phyloP scores from a whole-genome alignment of 2,113 vertebrate species.

The Neolamprologus kungweensis region DNA sequence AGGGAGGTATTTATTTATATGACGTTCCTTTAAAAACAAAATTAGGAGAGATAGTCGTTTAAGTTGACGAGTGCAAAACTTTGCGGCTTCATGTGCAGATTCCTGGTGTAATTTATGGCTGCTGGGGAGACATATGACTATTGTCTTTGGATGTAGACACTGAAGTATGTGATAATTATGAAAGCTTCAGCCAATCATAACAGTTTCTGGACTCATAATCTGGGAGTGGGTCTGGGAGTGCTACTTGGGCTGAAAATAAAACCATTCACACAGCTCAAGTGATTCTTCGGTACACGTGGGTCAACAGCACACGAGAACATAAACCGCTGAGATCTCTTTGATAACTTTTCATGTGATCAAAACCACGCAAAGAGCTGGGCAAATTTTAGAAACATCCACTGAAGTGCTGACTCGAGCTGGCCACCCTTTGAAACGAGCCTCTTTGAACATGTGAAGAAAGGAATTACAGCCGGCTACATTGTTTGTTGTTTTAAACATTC shows the following conservation, averaged over 20 bases:
- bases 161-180: conserved; percentile 39
- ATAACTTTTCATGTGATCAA: conserved; percentile 40
- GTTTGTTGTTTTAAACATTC: conserved; percentile 71
- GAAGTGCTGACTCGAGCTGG: conserved; percentile 22
- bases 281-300: neutral
- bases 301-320: conserved; percentile 34
- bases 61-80: conserved; percentile 29
- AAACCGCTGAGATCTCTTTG: conserved; percentile 19
- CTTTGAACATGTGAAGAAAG: conserved; percentile 46
- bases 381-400: conserved; percentile 10
- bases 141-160: conserved; percentile 35
- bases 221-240: conserved; percentile 19
- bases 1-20: neutral
- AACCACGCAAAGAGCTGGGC: conserved; percentile 1
- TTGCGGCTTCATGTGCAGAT: conserved; percentile 18
- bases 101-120: conserved; percentile 32
- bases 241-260: conserved; percentile 35
- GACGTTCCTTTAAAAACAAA: conserved; percentile 6
- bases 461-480: conserved; percentile 43
- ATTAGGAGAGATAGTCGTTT: conserved; percentile 14
- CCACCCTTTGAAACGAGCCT: conserved; percentile 13
- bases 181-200: conserved; percentile 29
- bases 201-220: conserved; percentile 28
- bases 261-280: conserved; percentile 26
- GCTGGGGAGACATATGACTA: conserved; percentile 32